phyloP scores from a whole-genome alignment of 1,140 invertebrate genomes.

The Bombyx mandarina region DNA sequence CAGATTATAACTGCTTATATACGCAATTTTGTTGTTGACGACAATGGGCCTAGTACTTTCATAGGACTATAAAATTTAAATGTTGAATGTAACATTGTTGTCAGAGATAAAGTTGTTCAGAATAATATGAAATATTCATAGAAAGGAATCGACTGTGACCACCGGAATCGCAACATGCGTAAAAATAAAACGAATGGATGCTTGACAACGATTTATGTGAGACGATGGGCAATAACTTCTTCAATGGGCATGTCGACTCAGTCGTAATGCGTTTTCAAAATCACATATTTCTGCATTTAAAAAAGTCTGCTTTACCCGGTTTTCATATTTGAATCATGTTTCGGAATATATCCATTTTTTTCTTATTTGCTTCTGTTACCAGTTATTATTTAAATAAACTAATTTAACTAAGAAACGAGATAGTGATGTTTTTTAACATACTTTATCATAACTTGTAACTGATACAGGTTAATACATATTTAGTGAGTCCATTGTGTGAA shows the following conservation, averaged over 20 bases:
- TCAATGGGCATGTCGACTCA: no score
- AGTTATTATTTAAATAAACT: no score
- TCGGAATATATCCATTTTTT: no score
- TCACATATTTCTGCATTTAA: background rate
- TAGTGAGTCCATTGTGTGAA: no score
- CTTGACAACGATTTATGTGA: constrained; percentile 2
- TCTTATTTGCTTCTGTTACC: no score
- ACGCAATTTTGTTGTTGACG: constrained; percentile 20
- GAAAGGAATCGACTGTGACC: constrained; percentile 27
- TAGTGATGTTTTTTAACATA: no score
- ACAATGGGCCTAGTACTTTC: constrained; percentile 19
- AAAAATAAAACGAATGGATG: constrained; percentile 3
- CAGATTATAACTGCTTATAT: background rate
- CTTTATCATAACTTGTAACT: no score
- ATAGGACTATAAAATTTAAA: constrained; percentile 40
- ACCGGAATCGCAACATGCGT: constrained; percentile 19
- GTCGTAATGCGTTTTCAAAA: no score
- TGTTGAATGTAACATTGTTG: constrained; percentile 41
- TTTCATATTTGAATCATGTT: no score
- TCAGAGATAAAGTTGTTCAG: constrained; percentile 47
- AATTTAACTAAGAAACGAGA: no score
- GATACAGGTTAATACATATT: no score
- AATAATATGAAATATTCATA: constrained; percentile 59
- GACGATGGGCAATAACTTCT: constrained; percentile 1
- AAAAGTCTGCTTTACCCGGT: background rate